These are phyloP conservation scores for Galeruca laticollis DNA, from an alignment of 2,888 invertebrate genomes.

Conservation along the genomic window DNA sequence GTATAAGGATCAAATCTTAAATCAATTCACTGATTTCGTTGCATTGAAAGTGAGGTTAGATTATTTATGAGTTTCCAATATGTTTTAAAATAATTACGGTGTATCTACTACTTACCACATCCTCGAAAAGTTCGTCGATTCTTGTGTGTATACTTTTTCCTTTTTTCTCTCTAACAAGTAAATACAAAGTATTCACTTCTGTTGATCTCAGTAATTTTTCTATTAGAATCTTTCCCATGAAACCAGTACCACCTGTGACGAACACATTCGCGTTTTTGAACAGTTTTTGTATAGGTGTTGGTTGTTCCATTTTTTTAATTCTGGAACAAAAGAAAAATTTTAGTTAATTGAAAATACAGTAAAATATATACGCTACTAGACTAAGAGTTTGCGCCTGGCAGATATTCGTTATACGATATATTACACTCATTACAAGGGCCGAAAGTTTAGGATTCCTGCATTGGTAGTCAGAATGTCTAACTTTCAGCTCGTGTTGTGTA, in stretches of 20 bases:
- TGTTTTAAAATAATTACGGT: too few relatives aligned
- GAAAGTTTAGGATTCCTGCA: too few relatives aligned
- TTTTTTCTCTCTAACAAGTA: constrained; percentile 71
- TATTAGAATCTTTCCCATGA: constrained; percentile 70
- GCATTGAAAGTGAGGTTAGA: too few relatives aligned
- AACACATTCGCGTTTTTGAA: constrained; percentile 64
- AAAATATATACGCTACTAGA: too few relatives aligned
- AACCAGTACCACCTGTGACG: constrained; percentile 70
- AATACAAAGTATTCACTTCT: constrained; percentile 66
- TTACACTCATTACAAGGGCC: too few relatives aligned
- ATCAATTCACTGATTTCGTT: too few relatives aligned
- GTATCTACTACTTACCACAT: constrained; percentile 69
- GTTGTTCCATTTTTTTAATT: constrained; percentile 41
- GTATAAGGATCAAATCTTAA: too few relatives aligned
- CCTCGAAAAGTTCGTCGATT: constrained; percentile 76
- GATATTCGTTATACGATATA: too few relatives aligned
- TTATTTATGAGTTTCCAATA: too few relatives aligned
- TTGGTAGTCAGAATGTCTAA: too few relatives aligned
- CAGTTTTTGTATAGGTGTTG: constrained; percentile 59
- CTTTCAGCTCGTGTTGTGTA: too few relatives aligned
- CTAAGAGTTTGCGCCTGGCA: too few relatives aligned
- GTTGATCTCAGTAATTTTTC: constrained; percentile 72
- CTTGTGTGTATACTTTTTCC: constrained; percentile 76
- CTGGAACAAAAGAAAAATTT: background rate
- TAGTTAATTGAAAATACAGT: background rate